Base-by-base conservation (phyloP, 2,797 vertebrate genomes). In the Helarctos malayanus region DNA sequence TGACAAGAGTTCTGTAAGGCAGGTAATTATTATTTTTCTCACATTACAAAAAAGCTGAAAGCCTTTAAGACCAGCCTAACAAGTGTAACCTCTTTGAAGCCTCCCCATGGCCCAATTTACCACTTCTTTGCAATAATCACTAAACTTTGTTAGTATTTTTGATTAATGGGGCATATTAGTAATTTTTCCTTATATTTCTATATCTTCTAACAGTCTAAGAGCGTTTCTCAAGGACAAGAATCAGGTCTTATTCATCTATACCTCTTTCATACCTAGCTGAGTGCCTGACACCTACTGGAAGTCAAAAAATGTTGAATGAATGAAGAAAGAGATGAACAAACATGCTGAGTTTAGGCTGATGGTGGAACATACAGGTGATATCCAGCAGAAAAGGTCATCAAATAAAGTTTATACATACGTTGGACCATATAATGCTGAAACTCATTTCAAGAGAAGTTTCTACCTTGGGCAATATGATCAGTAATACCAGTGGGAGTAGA, bases 401-500 rank as follows among this genome's bases (percentile, higher is more conserved):
- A 98, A 96, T 97, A 97, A 97, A 98, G 94, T 97, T 97, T 96
- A 98, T 98, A 98, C 97, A 98, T 97, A 97, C 97, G 96, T 97
- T 98, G 97, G 93, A 98, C 95, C 96, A 97, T 97, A 95, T 97
- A 97, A 97, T 97, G 97, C 78, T 97, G 97, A 97, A 97, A 98
- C 95, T 98, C 97, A 98, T 93, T 95, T 80, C n/a, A 97, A 97
- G 92, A 96, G 86, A 97, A 98, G 98, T 97, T 97, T 97, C 91
- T 98, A 99, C 99, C 99, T 98, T 97, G 97, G 89, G 92, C 97
- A 94, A 94, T 29, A 94, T 98, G 97, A 97, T 99, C 98, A 87
- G 98, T 98, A 97, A 99, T 98, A 97, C 99, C 99, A 63, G 98
- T 98, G 57, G 99, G 98, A 87, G 98, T 97, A 23, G 99, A 99